Base-by-base conservation (phyloP, 2,797 vertebrate species). In the Morus bassanus region DNA sequence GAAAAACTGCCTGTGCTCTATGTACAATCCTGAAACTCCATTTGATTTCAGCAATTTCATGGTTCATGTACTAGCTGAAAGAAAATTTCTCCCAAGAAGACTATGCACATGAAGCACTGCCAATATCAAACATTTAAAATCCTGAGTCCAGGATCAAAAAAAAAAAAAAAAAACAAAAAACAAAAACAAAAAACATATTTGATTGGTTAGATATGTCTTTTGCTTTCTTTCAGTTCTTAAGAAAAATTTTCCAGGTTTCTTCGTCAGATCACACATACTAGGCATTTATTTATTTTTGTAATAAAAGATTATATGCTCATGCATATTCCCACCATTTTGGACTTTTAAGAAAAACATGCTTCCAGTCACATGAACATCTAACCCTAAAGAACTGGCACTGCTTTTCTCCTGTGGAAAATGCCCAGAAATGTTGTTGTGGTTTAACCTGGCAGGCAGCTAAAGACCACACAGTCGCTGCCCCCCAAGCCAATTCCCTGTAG, bases 1-100 rank as follows among this genome's bases (percentile, higher is more conserved):
- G 92, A 84, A 96, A 88, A 91, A 81, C 54, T 81, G 85, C 46
- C 80, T 91, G 41, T 78, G 50, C 57, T 81, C 48, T 86, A 48
- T 57, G 37, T 84, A 82, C 65, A 94, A 56, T 91, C 74, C 80
- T 94, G 83, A 96, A 95, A 84, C 88, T 96, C 54, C 80, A 94
- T 91, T 91, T 90, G 76, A 95, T 91, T 96, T 96, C 91, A 76
- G 92, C 74, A 96, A 94, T 96, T 95, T 96, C 89, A 95, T 88
- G 91, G 92, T 91, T 96, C 94, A 82, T 92, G 74, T 79, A 76
- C 76, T 65, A 86, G 53, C 76, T 84, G 80, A 95, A 94, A 69
- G 94, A 93, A 95, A 90, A 93, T 93, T 69, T 91, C 74, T 96
- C 95, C 91, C 89, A 91, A 90, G 91, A 91, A 91, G 65, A 72